These are phyloP conservation scores for Gnathonemus echidnorhynchus DNA, from an alignment of 2,113 vertebrate genomes.

Conservation along the genomic window DNA sequence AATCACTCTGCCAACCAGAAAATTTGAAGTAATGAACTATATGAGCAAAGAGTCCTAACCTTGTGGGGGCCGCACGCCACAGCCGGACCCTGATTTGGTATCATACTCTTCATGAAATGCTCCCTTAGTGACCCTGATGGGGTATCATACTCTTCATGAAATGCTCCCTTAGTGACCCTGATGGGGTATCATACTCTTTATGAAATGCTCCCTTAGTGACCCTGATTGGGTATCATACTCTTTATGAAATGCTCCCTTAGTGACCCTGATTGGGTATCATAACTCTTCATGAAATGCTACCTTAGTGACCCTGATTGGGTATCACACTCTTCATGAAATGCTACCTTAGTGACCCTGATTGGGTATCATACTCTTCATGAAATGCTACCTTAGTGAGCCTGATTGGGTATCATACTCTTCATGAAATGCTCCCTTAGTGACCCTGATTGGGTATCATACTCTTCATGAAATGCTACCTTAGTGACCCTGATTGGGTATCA, in stretches of 20 bases:
- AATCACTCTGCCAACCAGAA: background rate
- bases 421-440: no score
- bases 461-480: background rate
- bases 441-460: background rate
- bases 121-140: background rate
- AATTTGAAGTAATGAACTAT: background rate
- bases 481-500: background rate
- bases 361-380: background rate
- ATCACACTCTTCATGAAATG: background rate
- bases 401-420: background rate
- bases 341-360: background rate
- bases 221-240: background rate
- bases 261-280: background rate
- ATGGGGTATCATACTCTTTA: no score
- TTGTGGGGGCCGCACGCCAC: background rate
- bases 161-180: background rate
- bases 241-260: background rate
- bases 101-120: background rate
- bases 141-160: background rate
- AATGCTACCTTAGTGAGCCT: background rate
- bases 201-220: no score
- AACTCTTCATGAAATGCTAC: background rate
- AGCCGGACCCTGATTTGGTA: background rate
- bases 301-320: background rate
- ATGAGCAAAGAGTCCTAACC: background rate